Conservation (phyloP, 2,888 invertebrate species). For the Barypeithes pellucidus region DNA sequence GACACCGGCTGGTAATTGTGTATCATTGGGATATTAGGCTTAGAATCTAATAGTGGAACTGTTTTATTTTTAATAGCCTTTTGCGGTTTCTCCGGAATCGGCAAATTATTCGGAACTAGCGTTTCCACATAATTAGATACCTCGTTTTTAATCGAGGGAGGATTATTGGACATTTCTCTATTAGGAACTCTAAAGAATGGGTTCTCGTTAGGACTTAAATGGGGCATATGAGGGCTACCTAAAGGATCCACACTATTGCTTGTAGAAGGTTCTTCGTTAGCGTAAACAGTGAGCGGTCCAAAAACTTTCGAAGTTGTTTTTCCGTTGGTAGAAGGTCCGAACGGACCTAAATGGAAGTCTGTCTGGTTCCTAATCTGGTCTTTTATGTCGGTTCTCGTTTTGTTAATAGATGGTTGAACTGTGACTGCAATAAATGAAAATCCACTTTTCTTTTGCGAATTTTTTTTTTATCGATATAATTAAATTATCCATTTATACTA, state of each 20-base stretch:
- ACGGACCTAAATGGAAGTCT: constrained; percentile 55
- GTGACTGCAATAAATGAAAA: constrained; percentile 47
- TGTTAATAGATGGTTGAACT: constrained; percentile 11
- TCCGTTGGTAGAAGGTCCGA: constrained; percentile 46
- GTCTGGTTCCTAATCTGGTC: constrained; percentile 55
- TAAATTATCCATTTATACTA: too few species aligned
- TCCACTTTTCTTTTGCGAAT: constrained; percentile 35
- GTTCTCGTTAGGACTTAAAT: constrained; percentile 59
- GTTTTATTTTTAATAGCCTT: not conserved
- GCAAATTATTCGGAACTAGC: constrained; percentile 14
- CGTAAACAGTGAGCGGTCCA: constrained; percentile 67
- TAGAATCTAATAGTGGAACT: not conserved
- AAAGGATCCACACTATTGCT: constrained; percentile 51
- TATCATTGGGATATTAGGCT: not conserved
- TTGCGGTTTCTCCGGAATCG: constrained; percentile 42
- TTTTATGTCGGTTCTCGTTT: constrained; percentile 57
- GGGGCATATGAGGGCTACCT: constrained; percentile 46
- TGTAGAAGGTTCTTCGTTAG: constrained; percentile 59
- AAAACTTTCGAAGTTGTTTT: constrained; percentile 66
- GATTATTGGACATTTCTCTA: not conserved
- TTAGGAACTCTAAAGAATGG: constrained; percentile 59
- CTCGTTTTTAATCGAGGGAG: constrained; percentile 27
- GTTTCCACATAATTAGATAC: constrained; percentile 11
- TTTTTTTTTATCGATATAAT: too few species aligned
- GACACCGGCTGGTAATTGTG: not conserved